Base-by-base conservation (phyloP, 2,888 invertebrate species). In the Trachelus iudaicus region DNA sequence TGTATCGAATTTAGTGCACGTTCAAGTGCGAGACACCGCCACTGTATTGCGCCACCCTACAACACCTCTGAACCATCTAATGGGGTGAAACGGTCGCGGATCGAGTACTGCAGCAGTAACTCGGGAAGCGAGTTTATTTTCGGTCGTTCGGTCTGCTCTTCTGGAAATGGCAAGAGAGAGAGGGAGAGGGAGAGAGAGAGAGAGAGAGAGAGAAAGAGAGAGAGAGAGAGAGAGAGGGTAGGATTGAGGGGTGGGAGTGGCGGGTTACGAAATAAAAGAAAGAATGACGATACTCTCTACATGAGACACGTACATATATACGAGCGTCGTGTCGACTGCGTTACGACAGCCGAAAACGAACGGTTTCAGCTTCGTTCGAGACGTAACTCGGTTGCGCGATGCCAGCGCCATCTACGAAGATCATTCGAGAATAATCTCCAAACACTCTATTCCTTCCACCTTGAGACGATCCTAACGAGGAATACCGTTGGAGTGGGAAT, bases 61-160 rank as follows among this genome's bases (percentile, higher is more conserved):
- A 9, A 23, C 56, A 56, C 23, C 56, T 23, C 23, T 80, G 81
- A 79, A 76, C 73, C 76, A 80, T 83, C 82, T 82, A 84, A 85
- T 85, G 85, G 82, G 76, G 76, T 78, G 84, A 79, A 85, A 84
- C 84, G 82, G 81, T 80, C 83, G 79, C 83, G 84, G 79, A 79
- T 79, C 79, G 77, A 75, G 75, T 31, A 34, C 69, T 33, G 33
- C 40, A 40, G 34, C 34, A 40, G 31, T 34, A 34, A 75, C 79
- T 75, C 73, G 76, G 71, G 75, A 76, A 79, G 75, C 75, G 76
- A 76, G 77, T 77, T 71, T 75, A 78, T 77, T 37, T 56, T 56
- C 56, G 9, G 56, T 56, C 56, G 23, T 56, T 56, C 56, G 56
- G 23, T 56, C 23, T 56, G 56, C 23, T 56, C 9, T 56, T 56